Evolutionary conservation across 2,888 invertebrate genomes (phyloP).

Genomic region (Scaptomyza parva): DNA sequence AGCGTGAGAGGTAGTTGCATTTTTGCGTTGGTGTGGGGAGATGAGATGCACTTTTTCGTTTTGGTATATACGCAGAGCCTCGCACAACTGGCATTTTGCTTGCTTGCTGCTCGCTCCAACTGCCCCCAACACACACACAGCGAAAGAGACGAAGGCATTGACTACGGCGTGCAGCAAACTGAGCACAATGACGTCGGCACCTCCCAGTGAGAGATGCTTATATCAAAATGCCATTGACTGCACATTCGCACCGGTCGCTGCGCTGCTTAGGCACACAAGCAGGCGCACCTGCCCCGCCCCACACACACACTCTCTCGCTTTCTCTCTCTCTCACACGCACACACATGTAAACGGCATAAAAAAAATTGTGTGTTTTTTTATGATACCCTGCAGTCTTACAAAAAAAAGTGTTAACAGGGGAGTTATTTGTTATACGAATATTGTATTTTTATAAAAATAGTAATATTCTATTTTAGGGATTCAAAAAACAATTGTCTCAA

Average conservation of each 20-base stretch:
- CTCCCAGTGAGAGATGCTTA: slow-evolving; percentile 35
- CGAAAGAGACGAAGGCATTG: slow-evolving; percentile 68
- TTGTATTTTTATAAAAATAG: too few relatives aligned
- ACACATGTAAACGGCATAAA: slow-evolving; percentile 31
- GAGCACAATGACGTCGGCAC: slow-evolving; percentile 52
- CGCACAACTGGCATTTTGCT: slow-evolving; percentile 11
- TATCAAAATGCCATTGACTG: slow-evolving; percentile 39
- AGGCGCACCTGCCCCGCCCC: slow-evolving; percentile 59
- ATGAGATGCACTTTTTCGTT: slow-evolving; percentile 44
- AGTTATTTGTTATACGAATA: not conserved
- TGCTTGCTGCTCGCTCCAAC: slow-evolving; percentile 40
- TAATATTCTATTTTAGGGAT: not conserved
- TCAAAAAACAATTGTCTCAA: not conserved
- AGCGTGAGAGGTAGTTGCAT: slow-evolving; percentile 25
- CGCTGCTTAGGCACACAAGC: slow-evolving; percentile 27
- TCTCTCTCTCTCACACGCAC: slow-evolving; percentile 31
- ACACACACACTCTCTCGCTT: slow-evolving; percentile 21
- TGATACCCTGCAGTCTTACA: slow-evolving; percentile 9
- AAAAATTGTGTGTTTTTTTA: slow-evolving; percentile 35
- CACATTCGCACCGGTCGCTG: slow-evolving; percentile 17
- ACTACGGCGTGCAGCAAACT: slow-evolving; percentile 67
- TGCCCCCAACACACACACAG: slow-evolving; percentile 65
- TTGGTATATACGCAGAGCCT: slow-evolving; percentile 13
- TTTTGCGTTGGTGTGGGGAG: slow-evolving; percentile 5
- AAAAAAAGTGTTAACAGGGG: not conserved